Evolutionary conservation across 2,888 invertebrate species (phyloP), one percentile per base, ranked within the genome.

Genomic region (Lomographa bimaculata): DNA sequence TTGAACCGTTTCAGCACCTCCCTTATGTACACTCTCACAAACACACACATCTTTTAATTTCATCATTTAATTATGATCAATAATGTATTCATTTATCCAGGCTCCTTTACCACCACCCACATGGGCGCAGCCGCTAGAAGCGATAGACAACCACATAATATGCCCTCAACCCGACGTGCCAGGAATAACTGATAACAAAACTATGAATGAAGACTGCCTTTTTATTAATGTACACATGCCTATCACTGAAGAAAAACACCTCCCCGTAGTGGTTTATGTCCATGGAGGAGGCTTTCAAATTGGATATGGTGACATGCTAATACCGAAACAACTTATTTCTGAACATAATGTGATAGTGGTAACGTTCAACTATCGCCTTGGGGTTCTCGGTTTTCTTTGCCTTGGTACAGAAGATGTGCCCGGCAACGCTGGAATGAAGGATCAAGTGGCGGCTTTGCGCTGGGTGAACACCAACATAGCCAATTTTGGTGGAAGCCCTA

Each of bases 281-380:
- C 90, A 89, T 27, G 86, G 86, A 7, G 89, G 89, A 4, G 82
- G 67, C 1, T 87, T 70, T 39, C 60, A 75, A 50, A 21, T 64
- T 1, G 87, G 85, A 1, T 63, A 38, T 18, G 78, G 82, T 0
- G 58, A 71, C 38, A 46, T 37, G 14, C 3, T 59, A 0, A 51
- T 57, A 18, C 62, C 60, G 1, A 64, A 51, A 12, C 66, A 65
- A 33, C 37, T 79, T 5, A 58, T 64, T 0, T 39, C 43, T 1
- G 54, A 48, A 1, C 59, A 70, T 14, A 46, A 75, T 51, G 30
- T 78, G 0, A 63, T 80, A 23, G 47, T 50, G 3, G 73, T 79
- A 0, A 68, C 61, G 4, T 78, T 77, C 43, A 79, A 80, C 30
- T 79, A 80, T 28, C 67, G 80, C 5, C 49, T 79, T 8, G 76